Evolutionary conservation across 2,797 vertebrate species (phyloP).

Genomic region (Danio albolineatus): DNA sequence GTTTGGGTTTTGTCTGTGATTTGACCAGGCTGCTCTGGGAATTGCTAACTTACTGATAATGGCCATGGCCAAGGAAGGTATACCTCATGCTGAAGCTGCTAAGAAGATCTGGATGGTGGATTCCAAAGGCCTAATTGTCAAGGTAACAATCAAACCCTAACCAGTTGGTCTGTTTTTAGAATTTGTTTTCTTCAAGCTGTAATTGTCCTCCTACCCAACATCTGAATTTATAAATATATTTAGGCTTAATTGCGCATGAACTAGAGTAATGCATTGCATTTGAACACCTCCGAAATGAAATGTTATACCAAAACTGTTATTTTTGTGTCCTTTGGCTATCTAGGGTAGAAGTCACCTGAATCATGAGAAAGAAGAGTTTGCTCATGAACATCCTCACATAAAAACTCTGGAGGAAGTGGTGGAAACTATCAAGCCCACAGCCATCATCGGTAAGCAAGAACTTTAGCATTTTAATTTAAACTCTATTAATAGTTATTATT

Average conservation of each 20-base stretch:
- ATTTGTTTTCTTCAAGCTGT: constrained; percentile 21
- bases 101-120: constrained; percentile 98
- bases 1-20: constrained; percentile 18
- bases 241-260: neutral
- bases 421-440: constrained; percentile 89
- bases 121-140: constrained; percentile 94
- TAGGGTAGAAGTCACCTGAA: constrained; percentile 90
- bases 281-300: neutral
- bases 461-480: neutral
- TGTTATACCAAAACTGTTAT: neutral
- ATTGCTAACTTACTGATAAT: constrained; percentile 93
- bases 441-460: constrained; percentile 88
- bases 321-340: constrained; percentile 25
- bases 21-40: constrained; percentile 91
- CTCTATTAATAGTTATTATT: neutral
- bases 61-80: constrained; percentile 95
- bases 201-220: constrained; percentile 25
- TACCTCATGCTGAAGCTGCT: constrained; percentile 82
- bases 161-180: neutral
- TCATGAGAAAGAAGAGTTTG: constrained; percentile 93
- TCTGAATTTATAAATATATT: constrained; percentile 23
- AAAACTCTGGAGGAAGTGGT: constrained; percentile 93
- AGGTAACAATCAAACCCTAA: constrained; percentile 77
- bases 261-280: neutral
- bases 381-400: constrained; percentile 89